Percentiles rank a stretch among this genome's conserved stretches.
Evolutionary conservation across 2,797 vertebrate genomes (phyloP).

Genomic region (Tauraco hartlaubi): DNA sequence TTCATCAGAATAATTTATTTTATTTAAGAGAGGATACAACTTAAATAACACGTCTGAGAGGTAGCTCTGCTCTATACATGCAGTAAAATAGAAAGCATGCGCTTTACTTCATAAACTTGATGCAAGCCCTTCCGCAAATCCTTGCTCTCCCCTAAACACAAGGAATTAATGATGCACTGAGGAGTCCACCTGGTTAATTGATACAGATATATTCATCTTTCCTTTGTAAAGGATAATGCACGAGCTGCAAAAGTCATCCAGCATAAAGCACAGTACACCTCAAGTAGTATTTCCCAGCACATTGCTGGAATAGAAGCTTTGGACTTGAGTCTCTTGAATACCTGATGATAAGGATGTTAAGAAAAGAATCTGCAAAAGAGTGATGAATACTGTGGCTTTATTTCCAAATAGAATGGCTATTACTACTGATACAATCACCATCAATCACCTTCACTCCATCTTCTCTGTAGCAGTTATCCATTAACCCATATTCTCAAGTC

Average conservation of each 20-base stretch:
- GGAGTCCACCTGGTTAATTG: background rate
- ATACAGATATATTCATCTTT: background rate
- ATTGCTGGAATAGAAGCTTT: background rate
- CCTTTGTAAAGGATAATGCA: background rate
- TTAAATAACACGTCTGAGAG: background rate
- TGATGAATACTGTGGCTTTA: background rate
- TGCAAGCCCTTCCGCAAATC: background rate
- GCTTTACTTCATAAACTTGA: background rate
- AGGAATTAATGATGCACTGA: background rate
- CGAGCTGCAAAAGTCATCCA: background rate
- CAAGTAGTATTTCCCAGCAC: background rate
- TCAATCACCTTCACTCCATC: background rate
- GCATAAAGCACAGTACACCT: background rate
- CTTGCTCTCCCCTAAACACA: background rate
- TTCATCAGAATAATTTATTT: background rate
- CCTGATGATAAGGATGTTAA: background rate
- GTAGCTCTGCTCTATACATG: background rate
- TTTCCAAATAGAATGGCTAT: background rate
- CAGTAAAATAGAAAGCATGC: background rate
- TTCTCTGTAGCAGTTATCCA: background rate
- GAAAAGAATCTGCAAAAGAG: background rate
- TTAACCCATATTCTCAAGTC: background rate
- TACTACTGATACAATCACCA: background rate
- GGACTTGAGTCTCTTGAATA: background rate
- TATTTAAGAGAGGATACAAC: background rate